A percentile compares a stretch with the other conserved stretches of the same genome.
These are phyloP conservation scores for Meganola albula DNA, from an alignment of 2,888 invertebrate species.

Conservation along the genomic window DNA sequence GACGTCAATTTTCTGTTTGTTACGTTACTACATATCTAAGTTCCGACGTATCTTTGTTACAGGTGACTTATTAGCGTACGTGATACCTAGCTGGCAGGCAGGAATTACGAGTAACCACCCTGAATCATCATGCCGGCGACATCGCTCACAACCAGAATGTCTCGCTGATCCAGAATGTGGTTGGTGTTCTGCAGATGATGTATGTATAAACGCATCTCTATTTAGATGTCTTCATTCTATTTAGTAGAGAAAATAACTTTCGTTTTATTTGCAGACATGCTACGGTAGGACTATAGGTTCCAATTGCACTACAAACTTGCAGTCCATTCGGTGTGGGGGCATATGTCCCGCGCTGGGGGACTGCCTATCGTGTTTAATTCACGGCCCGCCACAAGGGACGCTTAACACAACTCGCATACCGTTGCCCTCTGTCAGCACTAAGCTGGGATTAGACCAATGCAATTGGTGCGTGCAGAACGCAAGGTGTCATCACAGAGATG, in stretches of 20 bases:
- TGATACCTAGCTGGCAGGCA: conserved; percentile 89
- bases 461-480: conserved; percentile 97
- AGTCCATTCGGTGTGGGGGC: conserved; percentile 91
- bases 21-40: background rate
- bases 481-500: conserved; percentile 91
- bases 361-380: conserved; percentile 93
- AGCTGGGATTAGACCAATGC: conserved; percentile 87
- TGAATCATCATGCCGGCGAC: conserved; percentile 85
- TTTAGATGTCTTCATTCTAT: background rate
- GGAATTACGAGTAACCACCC: conserved; percentile 84
- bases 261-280: conserved; percentile 74
- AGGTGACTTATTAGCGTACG: conserved; percentile 90
- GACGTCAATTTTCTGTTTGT: too few relatives aligned
- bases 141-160: conserved; percentile 87
- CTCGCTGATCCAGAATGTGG: conserved; percentile 95
- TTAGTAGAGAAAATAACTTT: background rate
- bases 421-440: conserved; percentile 82
- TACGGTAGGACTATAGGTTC: conserved; percentile 91
- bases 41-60: conserved; percentile 9
- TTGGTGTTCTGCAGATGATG: conserved; percentile 91
- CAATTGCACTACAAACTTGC: conserved; percentile 93
- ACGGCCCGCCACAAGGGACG: conserved; percentile 79
- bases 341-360: conserved; percentile 93
- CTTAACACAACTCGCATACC: conserved; percentile 49
- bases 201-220: conserved; percentile 33